Evolutionary conservation across 1,140 invertebrate species (phyloP), one percentile per base, ranked within the genome.

Genomic region (Vanessa atalanta): DNA sequence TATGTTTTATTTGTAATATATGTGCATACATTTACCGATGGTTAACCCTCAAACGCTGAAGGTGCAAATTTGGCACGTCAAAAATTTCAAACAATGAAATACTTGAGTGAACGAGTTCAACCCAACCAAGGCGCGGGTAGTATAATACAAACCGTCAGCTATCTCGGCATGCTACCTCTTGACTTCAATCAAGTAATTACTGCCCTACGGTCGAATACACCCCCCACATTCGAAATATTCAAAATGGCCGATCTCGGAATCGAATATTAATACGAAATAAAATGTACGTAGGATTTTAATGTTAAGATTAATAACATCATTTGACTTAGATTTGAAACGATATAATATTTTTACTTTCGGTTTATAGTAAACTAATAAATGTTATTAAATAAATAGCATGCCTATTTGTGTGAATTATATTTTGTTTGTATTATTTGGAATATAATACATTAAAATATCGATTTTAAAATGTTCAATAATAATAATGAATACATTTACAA

Each of bases 131-230:
- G 86, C 83, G 85, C 84, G 85, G 50, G 20, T 23, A 23, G 66
- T 77, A 92, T 86, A 88, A 91, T 88, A 83, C 82, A 79, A 76
- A 82, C 76, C 82, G 79, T 76, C 77, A 80, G 80, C 75, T 85
- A 88, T 89, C 89, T 88, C 89, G 87, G 86, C 85, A 83, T 86
- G 91, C 85, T 76, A 79, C 88, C 90, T 90, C 91, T 93, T 89
- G 88, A 93, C 89, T 93, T 81, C 89, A 91, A 93, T 93, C 89
- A 93, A 91, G 86, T 88, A 90, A 92, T 93, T 91, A 91, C 87
- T 91, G 87, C 86, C 87, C 86, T 77, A 88, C 83, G 84, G 88
- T 88, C 88, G 82, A 85, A 82, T 82, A 85, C 81, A 83, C 85
- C 86, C 87, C 83, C 79, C 73, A 79, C 70, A 77, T 82, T 85